A percentile compares a stretch with the other conserved stretches of the same genome.
These are phyloP conservation scores for Pagetopsis macropterus DNA, from an alignment of 2,797 vertebrate genomes.

Conservation along the genomic window DNA sequence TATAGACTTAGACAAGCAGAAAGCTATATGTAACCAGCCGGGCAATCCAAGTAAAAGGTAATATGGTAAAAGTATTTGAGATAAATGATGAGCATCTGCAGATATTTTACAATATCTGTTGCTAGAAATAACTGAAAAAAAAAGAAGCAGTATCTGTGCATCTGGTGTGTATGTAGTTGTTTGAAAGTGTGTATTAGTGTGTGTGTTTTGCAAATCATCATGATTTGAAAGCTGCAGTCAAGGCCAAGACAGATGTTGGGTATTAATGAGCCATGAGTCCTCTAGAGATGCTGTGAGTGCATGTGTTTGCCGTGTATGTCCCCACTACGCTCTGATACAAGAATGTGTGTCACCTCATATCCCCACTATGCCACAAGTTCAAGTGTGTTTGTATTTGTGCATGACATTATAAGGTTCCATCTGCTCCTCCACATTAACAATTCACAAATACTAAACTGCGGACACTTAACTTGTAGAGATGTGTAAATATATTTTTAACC, in stretches of 20 bases:
- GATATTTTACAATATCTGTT: background rate
- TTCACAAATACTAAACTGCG: slow-evolving; percentile 52
- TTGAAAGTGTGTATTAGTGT: background rate
- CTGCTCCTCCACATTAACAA: slow-evolving; percentile 61
- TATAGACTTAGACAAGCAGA: background rate
- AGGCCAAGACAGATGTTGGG: slow-evolving; percentile 70
- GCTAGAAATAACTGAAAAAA: background rate
- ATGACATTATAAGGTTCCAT: slow-evolving; percentile 52
- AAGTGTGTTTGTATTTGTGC: slow-evolving; percentile 7
- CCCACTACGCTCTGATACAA: too few species aligned
- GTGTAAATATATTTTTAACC: slow-evolving; percentile 37
- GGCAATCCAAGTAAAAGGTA: background rate
- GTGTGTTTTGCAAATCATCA: slow-evolving; percentile 31
- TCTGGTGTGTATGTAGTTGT: background rate
- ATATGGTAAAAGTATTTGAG: background rate
- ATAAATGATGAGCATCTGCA: background rate
- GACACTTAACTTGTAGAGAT: slow-evolving; percentile 26
- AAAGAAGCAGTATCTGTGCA: background rate
- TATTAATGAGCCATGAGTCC: slow-evolving; percentile 68
- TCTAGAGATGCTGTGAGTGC: slow-evolving; percentile 41
- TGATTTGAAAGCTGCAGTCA: slow-evolving; percentile 36
- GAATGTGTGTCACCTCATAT: too few species aligned
- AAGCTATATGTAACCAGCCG: background rate
- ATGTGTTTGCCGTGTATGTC: background rate
- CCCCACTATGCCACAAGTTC: too few species aligned